Conservation (phyloP, 1,140 invertebrate species). For the Meloidogyne chitwoodi region DNA sequence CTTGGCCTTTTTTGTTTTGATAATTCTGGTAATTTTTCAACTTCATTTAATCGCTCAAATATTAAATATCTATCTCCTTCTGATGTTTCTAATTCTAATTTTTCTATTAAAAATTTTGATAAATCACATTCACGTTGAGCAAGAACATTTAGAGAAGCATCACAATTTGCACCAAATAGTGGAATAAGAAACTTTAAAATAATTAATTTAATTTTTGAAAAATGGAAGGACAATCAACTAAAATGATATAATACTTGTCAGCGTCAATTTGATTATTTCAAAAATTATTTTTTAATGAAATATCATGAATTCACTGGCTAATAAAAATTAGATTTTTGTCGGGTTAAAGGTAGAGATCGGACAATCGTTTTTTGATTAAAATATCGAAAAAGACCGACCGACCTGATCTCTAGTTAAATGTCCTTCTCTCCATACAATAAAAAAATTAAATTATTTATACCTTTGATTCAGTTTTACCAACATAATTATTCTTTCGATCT, state of each 20-base stretch:
- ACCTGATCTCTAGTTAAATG: constrained; percentile 4
- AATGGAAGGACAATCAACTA: constrained; percentile 6
- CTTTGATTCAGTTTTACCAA: constrained; percentile 43
- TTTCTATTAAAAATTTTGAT: constrained; percentile 26
- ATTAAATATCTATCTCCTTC: constrained; percentile 12
- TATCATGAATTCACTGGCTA: too few relatives aligned
- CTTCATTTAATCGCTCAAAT: not conserved
- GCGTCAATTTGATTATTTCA: too few relatives aligned
- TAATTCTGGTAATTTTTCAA: not conserved
- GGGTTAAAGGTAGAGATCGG: too few relatives aligned
- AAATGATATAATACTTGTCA: too few relatives aligned
- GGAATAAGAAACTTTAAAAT: constrained; percentile 48
- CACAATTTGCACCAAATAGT: constrained; percentile 34
- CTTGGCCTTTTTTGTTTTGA: not conserved
- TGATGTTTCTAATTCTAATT: constrained; percentile 25
- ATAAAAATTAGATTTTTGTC: too few relatives aligned
- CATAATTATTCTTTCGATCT: constrained; percentile 47
- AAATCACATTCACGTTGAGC: constrained; percentile 31
- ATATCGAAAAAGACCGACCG: too few relatives aligned
- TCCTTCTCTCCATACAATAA: not conserved
- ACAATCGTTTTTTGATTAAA: too few relatives aligned
- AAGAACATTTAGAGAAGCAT: constrained; percentile 40
- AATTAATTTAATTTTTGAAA: constrained; percentile 13
- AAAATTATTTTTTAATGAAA: too few relatives aligned
- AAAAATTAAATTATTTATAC: constrained; percentile 32